phyloP scores from a whole-genome alignment of 2,888 invertebrate species.

The Hydropsyche betteni region DNA sequence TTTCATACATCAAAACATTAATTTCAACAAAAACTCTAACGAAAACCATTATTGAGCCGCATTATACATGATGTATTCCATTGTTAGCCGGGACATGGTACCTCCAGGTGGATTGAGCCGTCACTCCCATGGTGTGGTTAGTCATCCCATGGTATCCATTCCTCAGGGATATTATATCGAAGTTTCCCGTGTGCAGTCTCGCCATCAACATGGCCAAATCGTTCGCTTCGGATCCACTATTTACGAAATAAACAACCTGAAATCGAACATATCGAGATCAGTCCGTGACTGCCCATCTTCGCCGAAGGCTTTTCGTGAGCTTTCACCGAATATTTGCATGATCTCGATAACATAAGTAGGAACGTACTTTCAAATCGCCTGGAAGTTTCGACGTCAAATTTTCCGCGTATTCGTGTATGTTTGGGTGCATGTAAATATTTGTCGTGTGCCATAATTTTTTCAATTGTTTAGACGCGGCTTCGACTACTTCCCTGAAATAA shows the following conservation, averaged over 20 bases:
- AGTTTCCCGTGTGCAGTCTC: slow-evolving; percentile 83
- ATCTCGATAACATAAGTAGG: not conserved
- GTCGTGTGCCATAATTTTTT: slow-evolving; percentile 91
- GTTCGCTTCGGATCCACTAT: slow-evolving; percentile 98
- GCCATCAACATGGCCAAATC: slow-evolving; percentile 92
- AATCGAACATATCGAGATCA: slow-evolving; percentile 46
- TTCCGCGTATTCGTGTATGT: slow-evolving; percentile 89
- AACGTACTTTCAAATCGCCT: slow-evolving; percentile 78
- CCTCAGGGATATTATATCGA: slow-evolving; percentile 85
- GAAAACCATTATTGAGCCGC: not conserved
- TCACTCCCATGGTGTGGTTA: slow-evolving; percentile 82
- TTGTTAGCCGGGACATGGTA: slow-evolving; percentile 75
- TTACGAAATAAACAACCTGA: slow-evolving; percentile 90
- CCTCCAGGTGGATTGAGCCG: slow-evolving; percentile 82
- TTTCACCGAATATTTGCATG: not conserved
- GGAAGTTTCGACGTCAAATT: slow-evolving; percentile 84
- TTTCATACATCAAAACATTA: not conserved
- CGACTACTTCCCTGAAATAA: slow-evolving; percentile 79
- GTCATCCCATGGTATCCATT: slow-evolving; percentile 95
- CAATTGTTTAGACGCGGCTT: slow-evolving; percentile 81
- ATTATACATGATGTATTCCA: slow-evolving; percentile 80
- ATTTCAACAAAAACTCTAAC: slow-evolving; percentile 20
- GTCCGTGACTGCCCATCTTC: not conserved
- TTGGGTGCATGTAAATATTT: slow-evolving; percentile 89
- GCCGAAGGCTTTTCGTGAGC: not conserved